Evolutionary conservation across 2,113 vertebrate genomes (phyloP), one percentile per base, ranked within the genome.

Genomic region (Illadopsis cleaveri): DNA sequence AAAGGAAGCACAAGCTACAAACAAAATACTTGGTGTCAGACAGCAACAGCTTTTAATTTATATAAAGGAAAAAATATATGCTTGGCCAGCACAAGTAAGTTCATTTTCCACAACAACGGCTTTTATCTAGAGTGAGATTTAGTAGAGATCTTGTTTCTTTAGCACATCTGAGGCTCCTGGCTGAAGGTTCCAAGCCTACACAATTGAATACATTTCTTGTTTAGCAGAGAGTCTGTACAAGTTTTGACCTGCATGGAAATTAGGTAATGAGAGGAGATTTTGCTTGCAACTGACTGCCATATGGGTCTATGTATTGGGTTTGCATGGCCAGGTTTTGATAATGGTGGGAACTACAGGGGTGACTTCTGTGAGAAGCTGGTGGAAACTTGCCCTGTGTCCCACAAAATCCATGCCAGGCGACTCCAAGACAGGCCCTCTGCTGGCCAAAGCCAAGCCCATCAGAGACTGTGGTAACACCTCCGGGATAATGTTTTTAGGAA

Each of bases 371-470:
- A 65, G 44, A 58, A 38, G 21, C 13, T 53, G 9, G 24, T 53
- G 47, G 20, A 60, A 75, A n/a, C 24, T n/a, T 60, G 15, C 4
- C 4, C 1, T 17, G 0, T 22, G 28, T 47, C 20, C 23, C 17
- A 38, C 11, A 30, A 13, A n/a, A 33, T 24, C 28, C 16, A 47
- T n/a, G 20, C 11, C 51, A 38, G 45, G 15, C 0, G 1, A 3
- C 45, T 51, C 19, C 44, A 81, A 66, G 33, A 25, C 15, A 66
- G 27, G 9, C 7, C 9, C 2, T 53, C 24, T 6, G 2, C 11
- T 60, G 45, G 9, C 11, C n/a, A 47, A 60, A 68, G 24, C n/a
- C 20, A 40, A 53, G 16, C 7, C 11, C 13, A 8, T 15, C 9
- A 47, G 11, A 12, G 2, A 42, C 9, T 2, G 7, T 53, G 13